These are phyloP conservation scores for Scylla paramamosain DNA, from an alignment of 1,140 invertebrate genomes.

Conservation along the genomic window DNA sequence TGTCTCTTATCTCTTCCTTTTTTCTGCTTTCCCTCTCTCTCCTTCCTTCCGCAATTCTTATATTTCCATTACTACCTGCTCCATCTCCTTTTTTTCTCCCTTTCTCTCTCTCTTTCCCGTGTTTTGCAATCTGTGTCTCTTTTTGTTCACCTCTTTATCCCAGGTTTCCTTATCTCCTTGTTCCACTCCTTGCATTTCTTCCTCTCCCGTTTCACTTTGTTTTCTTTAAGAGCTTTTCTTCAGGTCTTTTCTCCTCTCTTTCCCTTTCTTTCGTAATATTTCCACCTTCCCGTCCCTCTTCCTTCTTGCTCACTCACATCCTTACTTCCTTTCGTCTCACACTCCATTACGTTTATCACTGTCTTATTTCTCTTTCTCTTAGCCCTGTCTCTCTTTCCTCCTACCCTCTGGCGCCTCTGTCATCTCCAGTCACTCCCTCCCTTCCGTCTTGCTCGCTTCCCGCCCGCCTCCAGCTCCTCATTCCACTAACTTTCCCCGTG, in stretches of 20 bases:
- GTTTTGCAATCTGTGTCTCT: background rate
- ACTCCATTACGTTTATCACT: background rate
- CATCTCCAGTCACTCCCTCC: background rate
- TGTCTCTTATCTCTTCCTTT: background rate
- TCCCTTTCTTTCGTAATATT: background rate
- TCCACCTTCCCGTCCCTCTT: background rate
- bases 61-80: background rate
- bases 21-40: too few relatives aligned
- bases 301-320: background rate
- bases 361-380: background rate
- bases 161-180: background rate
- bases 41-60: background rate
- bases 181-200: background rate
- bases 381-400: too few relatives aligned
- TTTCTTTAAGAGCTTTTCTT: background rate
- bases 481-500: background rate
- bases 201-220: background rate
- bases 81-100: background rate
- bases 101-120: background rate
- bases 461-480: background rate
- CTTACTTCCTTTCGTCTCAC: background rate
- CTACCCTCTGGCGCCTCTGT: too few relatives aligned
- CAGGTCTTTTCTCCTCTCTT: background rate
- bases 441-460: background rate
- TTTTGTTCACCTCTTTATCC: background rate